Base-by-base conservation (phyloP, 2,797 vertebrate genomes). In the Eulemur rubriventer region DNA sequence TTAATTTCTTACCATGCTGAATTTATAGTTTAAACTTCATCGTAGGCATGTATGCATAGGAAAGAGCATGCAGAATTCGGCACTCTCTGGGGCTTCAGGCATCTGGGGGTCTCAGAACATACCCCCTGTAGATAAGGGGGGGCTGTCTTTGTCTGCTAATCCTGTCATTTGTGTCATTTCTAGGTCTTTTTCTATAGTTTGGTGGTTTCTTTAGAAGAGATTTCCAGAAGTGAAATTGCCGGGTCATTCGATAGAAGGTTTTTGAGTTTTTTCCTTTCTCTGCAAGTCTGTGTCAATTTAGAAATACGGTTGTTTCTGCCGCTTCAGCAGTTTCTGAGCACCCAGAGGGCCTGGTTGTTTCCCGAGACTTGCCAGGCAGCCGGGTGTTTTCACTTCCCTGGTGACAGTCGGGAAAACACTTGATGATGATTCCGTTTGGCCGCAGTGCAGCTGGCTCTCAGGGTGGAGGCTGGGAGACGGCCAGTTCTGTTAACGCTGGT, bases 151-250 rank as follows among this genome's bases (percentile, higher is more conserved):
- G 38, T 46, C 52, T 73, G 26, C 55, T 18, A 59, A 33, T 24
- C 38, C 41, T 38, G n/a, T 70, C 38, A 7, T 61, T 65, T 35
- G n/a, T 26, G 28, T n/a, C 22, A 46, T 79, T 73, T 55, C 89
- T 20, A 16, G 17, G 13, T 28, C 20, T 73, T 73, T 82, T 88
- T 69, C 41, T 92, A 28, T 28, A 26, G 59, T 67, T 57, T 46
- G 35, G 10, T 33, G 14, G 4, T n/a, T 76, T 80, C 72, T 95
- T 57, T 61, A 83, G 41, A 50, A 3, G 16, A 65, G 14, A 75
- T 59, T 92, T 80, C 65, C 33, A 82, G 82, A 91, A 97, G 73
- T 75, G 61, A 91, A 87, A 50, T 9, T n/a, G 69, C 52, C 63
- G 16, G 48, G 57, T 84, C 48, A 73, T 76, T 67, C 46, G 52